A percentile compares a stretch with the other conserved stretches of the same genome.
These are phyloP conservation scores for Tor tambroides DNA, from an alignment of 2,113 vertebrate genomes.

Conservation along the genomic window DNA sequence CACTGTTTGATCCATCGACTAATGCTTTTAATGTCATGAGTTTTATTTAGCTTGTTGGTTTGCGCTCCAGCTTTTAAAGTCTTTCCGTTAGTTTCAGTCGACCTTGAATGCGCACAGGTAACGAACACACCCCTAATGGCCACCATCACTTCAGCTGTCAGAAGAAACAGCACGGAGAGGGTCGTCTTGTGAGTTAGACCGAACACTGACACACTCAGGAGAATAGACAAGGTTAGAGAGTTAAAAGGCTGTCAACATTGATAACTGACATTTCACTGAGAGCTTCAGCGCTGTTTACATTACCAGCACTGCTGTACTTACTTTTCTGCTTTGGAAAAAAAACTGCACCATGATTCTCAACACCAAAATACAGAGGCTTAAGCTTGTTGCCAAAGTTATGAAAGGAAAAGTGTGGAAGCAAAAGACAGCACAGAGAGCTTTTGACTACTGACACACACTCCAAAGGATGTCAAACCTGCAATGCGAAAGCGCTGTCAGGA, in stretches of 20 bases:
- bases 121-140: constrained; percentile 52
- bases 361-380: constrained; percentile 19
- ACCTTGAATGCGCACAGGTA: constrained; percentile 53
- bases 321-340: constrained; percentile 11
- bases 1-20: background rate
- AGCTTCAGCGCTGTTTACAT: constrained; percentile 32
- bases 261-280: constrained; percentile 44
- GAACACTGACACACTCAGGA: constrained; percentile 39
- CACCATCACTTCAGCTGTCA: constrained; percentile 56
- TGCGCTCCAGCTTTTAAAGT: background rate
- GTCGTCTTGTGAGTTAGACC: constrained; percentile 19
- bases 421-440: background rate
- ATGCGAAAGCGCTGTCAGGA: background rate
- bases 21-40: background rate
- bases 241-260: constrained; percentile 47
- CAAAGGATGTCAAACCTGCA: background rate
- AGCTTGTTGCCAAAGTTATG: background rate
- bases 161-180: background rate
- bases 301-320: background rate
- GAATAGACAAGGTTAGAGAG: constrained; percentile 46
- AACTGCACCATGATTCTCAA: background rate
- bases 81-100: constrained; percentile 18
- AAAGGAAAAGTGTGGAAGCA: background rate
- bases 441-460: background rate
- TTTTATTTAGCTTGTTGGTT: background rate